Evolutionary conservation across 1,140 invertebrate species (phyloP), one percentile per base, ranked within the genome.

Genomic region (Drosophila arawakana): DNA sequence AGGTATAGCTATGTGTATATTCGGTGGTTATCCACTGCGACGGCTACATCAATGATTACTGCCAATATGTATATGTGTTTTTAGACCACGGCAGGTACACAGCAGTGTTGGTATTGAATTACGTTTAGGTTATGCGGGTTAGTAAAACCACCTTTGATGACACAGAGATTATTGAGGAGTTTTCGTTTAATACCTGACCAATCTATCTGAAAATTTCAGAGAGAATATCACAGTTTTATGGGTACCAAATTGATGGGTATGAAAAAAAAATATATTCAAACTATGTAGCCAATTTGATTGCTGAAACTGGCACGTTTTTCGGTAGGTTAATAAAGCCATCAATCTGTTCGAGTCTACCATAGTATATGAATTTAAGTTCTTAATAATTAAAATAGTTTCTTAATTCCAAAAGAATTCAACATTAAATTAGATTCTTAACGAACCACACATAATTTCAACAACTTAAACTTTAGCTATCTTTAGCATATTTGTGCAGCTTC

Each of bases 21-120:
- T 57, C 18, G 25, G 21, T 41, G 50, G 58, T 60, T 60, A 13
- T 47, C 50, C 62, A 65, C 8, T 65, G 50, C 62, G 50, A 54
- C 49, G 8, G n/a, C n/a, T 43, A 63, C 47, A 47, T 63, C 60
- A 63, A 18, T 63, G 35, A 43, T 50, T 35, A 52, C 50, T 18
- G 35, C 52, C 60, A 50, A 47, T 49, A 35, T 62, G 46, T 18
- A 11, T 62, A 15, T 35, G 30, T 30, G 3, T 30, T 30, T 30
- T 4, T 30, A 6, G 25, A 4, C 25, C 25, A 30, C 49, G 34
- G 43, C 41, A 59, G 13, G n/a, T 49, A 13, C 18, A 21, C 18
- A 21, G 18, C 18, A 21, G 18, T 41, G 21, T 60, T 49, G 30
- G 9, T 8, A 15, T 43, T 52, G 37, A 52, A 49, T 39, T 49